These are phyloP conservation scores for Syngnathoides biaculeatus DNA, from an alignment of 2,113 vertebrate genomes.

Conservation along the genomic window DNA sequence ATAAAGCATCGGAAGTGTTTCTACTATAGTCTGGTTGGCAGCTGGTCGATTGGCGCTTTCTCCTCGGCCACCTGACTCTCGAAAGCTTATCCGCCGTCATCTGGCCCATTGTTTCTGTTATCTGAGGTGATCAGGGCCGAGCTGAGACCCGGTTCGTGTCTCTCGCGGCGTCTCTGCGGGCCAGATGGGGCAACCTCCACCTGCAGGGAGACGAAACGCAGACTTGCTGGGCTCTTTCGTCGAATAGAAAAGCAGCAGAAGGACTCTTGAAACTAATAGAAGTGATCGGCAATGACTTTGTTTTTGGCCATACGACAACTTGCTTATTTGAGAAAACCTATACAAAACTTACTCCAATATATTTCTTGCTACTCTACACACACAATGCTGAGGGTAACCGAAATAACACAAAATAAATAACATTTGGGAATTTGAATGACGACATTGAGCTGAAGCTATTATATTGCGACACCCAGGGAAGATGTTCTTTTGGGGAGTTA, in stretches of 20 bases:
- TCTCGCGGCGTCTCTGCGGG: conserved; percentile 21
- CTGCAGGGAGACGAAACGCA: conserved; percentile 55
- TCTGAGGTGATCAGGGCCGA: conserved; percentile 57
- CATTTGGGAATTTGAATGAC: no score
- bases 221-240: conserved; percentile 51
- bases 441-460: no score
- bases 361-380: no score
- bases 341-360: background rate
- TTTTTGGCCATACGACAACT: background rate
- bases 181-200: conserved; percentile 66
- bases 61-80: conserved; percentile 39
- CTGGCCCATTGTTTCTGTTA: conserved; percentile 65
- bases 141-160: conserved; percentile 33
- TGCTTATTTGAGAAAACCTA: conserved; percentile 10
- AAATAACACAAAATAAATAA: no score
- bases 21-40: conserved; percentile 19
- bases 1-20: conserved; percentile 1
- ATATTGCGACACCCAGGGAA: no score
- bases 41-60: conserved; percentile 36
- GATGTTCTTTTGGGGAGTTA: no score
- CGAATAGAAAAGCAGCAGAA: conserved; percentile 22
- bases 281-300: conserved; percentile 7
- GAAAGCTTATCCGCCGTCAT: conserved; percentile 66
- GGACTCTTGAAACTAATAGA: conserved; percentile 4
- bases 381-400: no score